Base-by-base conservation (phyloP, 2,888 invertebrate genomes). In the Clusia tigrina region DNA sequence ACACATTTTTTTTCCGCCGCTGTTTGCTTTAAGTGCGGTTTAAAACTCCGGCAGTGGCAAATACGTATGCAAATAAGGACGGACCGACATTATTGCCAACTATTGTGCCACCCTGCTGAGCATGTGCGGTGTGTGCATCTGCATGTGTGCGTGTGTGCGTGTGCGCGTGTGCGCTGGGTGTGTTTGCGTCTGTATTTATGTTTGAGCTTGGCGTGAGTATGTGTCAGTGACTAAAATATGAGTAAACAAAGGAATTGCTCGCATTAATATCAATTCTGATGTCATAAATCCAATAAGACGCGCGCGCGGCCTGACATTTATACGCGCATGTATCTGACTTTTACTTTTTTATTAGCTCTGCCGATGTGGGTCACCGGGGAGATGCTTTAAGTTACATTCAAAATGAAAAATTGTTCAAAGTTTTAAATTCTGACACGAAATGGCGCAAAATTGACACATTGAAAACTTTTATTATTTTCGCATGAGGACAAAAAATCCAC, bases 251-350 rank as follows among this genome's bases (percentile, higher is more conserved):
- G n/a, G 10, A 12, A 24, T 65, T 63, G 74, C 71, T 60, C 65
- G 66, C 76, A 78, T 78, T 78, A 78, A 78, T 78, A 78, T 77
- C 77, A 78, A 78, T 78, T 78, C 74, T 69, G 73, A 71, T 75
- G 74, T 77, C 78, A 77, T 78, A 78, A 78, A 78, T 78, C 77
- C 73, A 77, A 75, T 74, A 71, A 73, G 67, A 71, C 71, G 74
- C 70, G 77, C 58, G 15, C 55, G 58, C 46, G 18, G 2, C 26
- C 51, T 67, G 73, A 66, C 65, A 68, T 69, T 71, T 70, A n/a
- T n/a, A n/a, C n/a, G n/a, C n/a, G n/a, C n/a, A n/a, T n/a, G 54
- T 32, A 38, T 65, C 56, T 64, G 64, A 62, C 67, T 69, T 67
- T 68, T 63, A 67, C 62, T 60, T 65, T 65, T 58, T 72, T 73